Base-by-base conservation (phyloP, 2,113 vertebrate species). In the Rhodinocichla rosea region DNA sequence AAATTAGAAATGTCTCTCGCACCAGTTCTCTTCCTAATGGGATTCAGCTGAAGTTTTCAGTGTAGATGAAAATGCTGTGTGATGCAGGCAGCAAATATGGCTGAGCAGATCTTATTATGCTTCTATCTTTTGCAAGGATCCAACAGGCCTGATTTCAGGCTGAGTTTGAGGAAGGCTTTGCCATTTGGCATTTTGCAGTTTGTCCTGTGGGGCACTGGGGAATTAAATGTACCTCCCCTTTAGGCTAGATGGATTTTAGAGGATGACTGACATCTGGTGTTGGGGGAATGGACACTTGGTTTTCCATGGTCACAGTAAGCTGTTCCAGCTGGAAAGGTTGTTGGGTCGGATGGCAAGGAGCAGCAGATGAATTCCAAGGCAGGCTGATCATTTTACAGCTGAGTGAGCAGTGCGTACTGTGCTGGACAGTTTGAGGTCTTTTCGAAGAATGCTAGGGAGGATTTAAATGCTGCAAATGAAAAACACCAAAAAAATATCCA, bases 231-330 rank as follows among this genome's bases (percentile, higher is more conserved):
- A 68, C 45, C 14, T 83, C 63, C 70, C 77, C 69, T 87, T 57
- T 65, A 94, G 75, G 87, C 74, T 82, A 76, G 84, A 91, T 67
- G 70, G 56, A 90, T 94, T 95, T 94, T 86, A 86, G 68, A 90
- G 75, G 91, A 92, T 93, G 92, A 95, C 70, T 95, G 93, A 95
- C 96, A 95, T 95, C 94, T 96, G 91, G 87, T 89, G 67, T 87
- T 95, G 82, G 91, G 91, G 91, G 93, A 95, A 94, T 50, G 89
- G 93, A 68, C 70, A 67, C 82, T 95, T 73, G 78, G 18, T 94
- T 96, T 96, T 95, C 87, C 57, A 63, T 59, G 74, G 67, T 76
- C 75, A 59, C 8, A 73, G 62, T 50, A 87, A 87, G 30, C 50
- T 62, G 62, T 92, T 97, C 95, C 95, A 97, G 93, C 94, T 97